These are phyloP conservation scores for Drosophila incognita DNA, from an alignment of 2,888 invertebrate species.

Conservation along the genomic window DNA sequence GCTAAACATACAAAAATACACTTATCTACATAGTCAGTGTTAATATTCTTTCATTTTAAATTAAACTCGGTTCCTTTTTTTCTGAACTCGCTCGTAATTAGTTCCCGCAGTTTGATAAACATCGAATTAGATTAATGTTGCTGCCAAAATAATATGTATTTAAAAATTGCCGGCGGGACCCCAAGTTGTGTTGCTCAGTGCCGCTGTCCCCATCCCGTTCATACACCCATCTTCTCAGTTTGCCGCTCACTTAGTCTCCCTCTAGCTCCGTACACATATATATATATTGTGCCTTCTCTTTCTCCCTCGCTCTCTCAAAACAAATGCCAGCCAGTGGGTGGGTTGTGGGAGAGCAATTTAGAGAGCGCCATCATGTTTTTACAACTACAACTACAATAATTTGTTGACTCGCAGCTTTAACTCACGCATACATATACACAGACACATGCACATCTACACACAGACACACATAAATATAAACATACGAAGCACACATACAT, in stretches of 20 bases:
- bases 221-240: conserved; percentile 15
- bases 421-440: conserved; percentile 27
- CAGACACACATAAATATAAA: conserved; percentile 22
- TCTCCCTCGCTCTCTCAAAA: conserved; percentile 42
- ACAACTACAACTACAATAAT: conserved; percentile 69
- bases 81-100: conserved; percentile 39
- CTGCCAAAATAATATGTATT: conserved; percentile 51
- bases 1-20: neutral
- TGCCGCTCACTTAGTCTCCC: conserved; percentile 30
- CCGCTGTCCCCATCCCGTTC: conserved; percentile 48
- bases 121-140: conserved; percentile 47
- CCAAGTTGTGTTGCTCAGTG: conserved; percentile 54
- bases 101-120: conserved; percentile 50
- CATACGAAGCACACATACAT: conserved; percentile 8
- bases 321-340: conserved; percentile 68
- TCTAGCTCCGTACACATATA: conserved; percentile 4
- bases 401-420: conserved; percentile 64
- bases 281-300: conserved; percentile 3
- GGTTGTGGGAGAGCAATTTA: conserved; percentile 58
- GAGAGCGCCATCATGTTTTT: conserved; percentile 68
- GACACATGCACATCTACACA: conserved; percentile 21
- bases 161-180: conserved; percentile 37
- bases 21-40: neutral
- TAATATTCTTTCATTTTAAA: neutral
- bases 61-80: conserved; percentile 6